Percentiles rank a stretch among this genome's conserved stretches.
Conservation (phyloP, 1,140 invertebrate species). For the Drosophila athabasca region DNA sequence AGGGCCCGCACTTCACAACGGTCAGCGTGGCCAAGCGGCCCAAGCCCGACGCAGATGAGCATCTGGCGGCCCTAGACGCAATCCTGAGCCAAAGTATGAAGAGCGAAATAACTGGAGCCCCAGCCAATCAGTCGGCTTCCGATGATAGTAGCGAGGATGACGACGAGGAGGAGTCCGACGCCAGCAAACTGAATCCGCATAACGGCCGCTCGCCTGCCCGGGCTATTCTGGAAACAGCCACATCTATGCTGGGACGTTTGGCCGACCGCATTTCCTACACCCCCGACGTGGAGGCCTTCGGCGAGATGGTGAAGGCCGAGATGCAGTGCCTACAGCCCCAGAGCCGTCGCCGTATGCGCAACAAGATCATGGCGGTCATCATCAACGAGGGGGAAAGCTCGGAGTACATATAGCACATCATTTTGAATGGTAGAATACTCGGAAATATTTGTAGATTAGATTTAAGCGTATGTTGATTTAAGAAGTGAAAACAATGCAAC, state of each 20-base stretch:
- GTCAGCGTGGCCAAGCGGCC: background rate
- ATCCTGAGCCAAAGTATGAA: background rate
- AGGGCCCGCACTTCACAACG: background rate
- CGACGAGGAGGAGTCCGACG: no score
- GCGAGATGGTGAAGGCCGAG: slow-evolving; percentile 4
- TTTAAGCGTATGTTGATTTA: background rate
- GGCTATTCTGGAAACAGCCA: background rate
- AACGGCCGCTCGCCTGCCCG: no score
- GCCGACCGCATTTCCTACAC: background rate
- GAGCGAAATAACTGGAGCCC: no score
- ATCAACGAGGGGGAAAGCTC: background rate
- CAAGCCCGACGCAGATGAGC: background rate
- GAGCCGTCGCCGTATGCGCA: background rate
- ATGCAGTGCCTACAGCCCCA: background rate
- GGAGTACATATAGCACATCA: background rate
- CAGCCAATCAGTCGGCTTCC: background rate
- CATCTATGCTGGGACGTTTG: background rate
- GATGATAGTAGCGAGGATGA: no score
- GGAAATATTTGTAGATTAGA: background rate
- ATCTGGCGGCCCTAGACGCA: background rate
- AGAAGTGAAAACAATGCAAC: slow-evolving; percentile 27
- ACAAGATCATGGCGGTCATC: slow-evolving; percentile 6
- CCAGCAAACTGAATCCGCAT: no score
- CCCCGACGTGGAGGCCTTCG: slow-evolving; percentile 10
- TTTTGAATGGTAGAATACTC: background rate